phyloP scores from a whole-genome alignment of 1,140 invertebrate species.

The Hylaeus anthracinus region DNA sequence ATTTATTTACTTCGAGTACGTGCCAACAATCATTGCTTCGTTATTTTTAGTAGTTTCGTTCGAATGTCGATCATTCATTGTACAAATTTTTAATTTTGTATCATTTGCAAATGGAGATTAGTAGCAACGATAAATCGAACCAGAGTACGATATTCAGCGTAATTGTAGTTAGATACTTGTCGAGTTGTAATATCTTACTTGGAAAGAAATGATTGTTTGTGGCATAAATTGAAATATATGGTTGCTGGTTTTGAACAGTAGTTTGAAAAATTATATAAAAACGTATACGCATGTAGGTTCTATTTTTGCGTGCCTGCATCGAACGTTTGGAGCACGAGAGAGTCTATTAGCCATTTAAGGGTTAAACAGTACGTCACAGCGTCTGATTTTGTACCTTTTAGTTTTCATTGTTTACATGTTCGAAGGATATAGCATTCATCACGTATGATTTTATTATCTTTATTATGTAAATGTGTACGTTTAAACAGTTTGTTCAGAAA shows the following conservation, averaged over 20 bases:
- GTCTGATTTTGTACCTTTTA: conserved; percentile 5
- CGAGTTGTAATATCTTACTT: background rate
- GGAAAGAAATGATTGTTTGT: background rate
- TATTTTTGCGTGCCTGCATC: background rate
- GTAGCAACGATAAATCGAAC: background rate
- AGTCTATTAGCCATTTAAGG: background rate
- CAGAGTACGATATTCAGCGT: background rate
- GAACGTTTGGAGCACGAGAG: background rate
- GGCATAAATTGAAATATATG: conserved; percentile 22
- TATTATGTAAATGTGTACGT: conserved; percentile 4
- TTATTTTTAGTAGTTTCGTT: conserved; percentile 21
- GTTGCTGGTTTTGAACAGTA: conserved; percentile 49
- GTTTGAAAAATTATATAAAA: conserved; percentile 24
- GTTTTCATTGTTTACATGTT: conserved; percentile 10
- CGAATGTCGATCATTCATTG: conserved; percentile 13
- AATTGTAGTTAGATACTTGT: background rate
- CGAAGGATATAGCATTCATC: background rate
- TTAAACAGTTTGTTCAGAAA: background rate
- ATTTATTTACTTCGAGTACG: conserved; percentile 29
- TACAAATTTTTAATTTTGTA: background rate
- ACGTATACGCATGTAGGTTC: conserved; percentile 33
- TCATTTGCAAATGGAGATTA: conserved; percentile 17
- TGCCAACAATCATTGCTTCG: conserved; percentile 36
- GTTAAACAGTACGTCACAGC: background rate
- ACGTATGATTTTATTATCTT: background rate